Base-by-base conservation (phyloP, 2,113 vertebrate genomes). In the Pristiophorus japonicus region DNA sequence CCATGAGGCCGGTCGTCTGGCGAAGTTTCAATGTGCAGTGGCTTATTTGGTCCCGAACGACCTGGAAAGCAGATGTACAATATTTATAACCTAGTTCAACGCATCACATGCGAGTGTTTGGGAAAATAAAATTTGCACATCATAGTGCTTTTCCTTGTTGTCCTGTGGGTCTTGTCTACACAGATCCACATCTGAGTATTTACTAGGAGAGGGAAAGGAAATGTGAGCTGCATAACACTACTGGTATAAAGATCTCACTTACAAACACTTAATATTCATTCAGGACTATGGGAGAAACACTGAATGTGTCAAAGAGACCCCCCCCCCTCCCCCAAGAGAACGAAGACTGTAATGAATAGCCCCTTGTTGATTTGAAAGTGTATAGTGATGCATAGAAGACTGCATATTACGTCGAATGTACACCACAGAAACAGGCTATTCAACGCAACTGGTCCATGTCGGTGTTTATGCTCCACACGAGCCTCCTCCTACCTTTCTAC, bases 1-100 rank as follows among this genome's bases (percentile, higher is more conserved):
- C 99, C 98, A 99, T 99, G 96, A 99, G 98, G 30, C 99, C 99
- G 0, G 99, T 99, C 94, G 99, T 99, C 98, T 99, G 99, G n/a
- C 99, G 98, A 3, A 99, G 98, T 97, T 99, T 99, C 97, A 99
- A 96, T 0, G 99, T 99, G 96, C 99, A 99, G 97, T 99, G 99
- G 92, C 98, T 99, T 97, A 99, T 99, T 98, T 99, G 99, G 97
- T 99, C 99, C 96, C 99, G 98, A 47, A 99, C 99, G 97, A 99
- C 98, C 99, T 99, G 96, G 55, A 96, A 81, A 0, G 63, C 65
- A 70, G 10, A 75, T 7, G 96, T 47, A 90, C 30, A n/a, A 90
- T 59, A 6, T 90, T 62, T 90, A 94, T 66, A 67, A 47, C 70
- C 38, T 30, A 67, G 42, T 12, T 94, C 38, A 94, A 30, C 14